Evolutionary conservation across 2,888 invertebrate genomes (phyloP), one percentile per base, ranked within the genome.

Genomic region (Leptinotarsa tumamoca): DNA sequence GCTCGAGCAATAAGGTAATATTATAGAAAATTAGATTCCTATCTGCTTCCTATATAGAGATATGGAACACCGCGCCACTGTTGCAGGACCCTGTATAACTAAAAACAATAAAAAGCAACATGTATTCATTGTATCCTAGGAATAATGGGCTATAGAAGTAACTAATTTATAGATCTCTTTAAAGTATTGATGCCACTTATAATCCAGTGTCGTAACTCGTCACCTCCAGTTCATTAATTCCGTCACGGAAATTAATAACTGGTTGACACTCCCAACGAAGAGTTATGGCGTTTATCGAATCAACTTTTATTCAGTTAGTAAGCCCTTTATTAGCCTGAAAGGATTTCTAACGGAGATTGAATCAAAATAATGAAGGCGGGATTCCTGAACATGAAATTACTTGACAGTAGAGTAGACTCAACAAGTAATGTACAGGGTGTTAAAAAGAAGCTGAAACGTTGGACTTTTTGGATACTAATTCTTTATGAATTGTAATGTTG

Each of bases 211-310:
- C 33, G 56, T 69, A 56, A 56, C 49, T 69, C 56, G 56, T 69
- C 33, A 56, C 70, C 58, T 51, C 23, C 52, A 56, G 67, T 52
- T 74, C 54, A 70, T 73, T 51, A 54, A 14, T 49, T 61, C 58
- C 51, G 52, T 49, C 56, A 66, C n/a, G 49, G 73, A 50, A 58
- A 21, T 75, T 68, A 71, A 68, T 71, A 69, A 74, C 23, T 61
- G 23, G 58, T 61, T 68, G 74, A 75, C 74, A 51, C 71, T 27
- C 51, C 61, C 71, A 75, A 75, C 71, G 71, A 71, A 61, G 74
- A 75, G 67, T 61, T 75, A 75, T 58, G 51, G 43, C 50, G 67
- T 68, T 43, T 52, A 75, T 71, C 68, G 56, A 75, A 71, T 71
- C 52, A 68, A 58, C 61, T 54, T 68, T 71, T 70, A 51, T 61